Evolutionary conservation across 1,140 invertebrate genomes (phyloP), one percentile per base, ranked within the genome.

Genomic region (Oryzaephilus surinamensis): DNA sequence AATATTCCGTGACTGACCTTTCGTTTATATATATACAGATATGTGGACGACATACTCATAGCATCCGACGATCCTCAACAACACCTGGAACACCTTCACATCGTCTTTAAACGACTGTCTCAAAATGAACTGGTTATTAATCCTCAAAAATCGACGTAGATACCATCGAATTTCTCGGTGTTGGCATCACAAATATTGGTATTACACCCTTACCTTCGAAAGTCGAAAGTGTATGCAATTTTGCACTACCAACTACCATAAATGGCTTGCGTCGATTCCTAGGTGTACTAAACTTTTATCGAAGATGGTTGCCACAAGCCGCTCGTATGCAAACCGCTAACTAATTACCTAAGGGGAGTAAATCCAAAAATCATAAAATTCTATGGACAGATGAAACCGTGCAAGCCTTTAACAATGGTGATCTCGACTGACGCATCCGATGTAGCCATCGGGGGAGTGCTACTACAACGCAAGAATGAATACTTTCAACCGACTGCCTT

Each of bases 251-350:
- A 6, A 21, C 29, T 5, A 52, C 38, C 1, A 40, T 54, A 1
- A 39, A 41, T 19, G 27, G 52, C 17, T 29, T 58, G 3, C 38
- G 54, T 13, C 37, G 54, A n/a, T 65, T 60, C 43, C 26, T 63
- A 0, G 59, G 52, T 0, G 51, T 59, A 43, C 10, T 59, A 3
- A 59, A 61, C 39, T 65, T 58, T 45, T 62, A 62, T 30, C 19
- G 55, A 15, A 16, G 41, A 11, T 55, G 45, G 32, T 19, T 62
- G 10, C 50, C 47, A 7, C 38, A 49, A 2, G 48, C 50, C 0
- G 53, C 59, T 0, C 29, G 43, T 10, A 14, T 42, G 0, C 59
- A 58, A 43, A 1, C 45, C 41, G 4, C 32, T 58, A 1, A 35
- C 48, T 26, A 42, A 38, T 4, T 31, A 40, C 4, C 32, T 55